These are phyloP conservation scores for Cheilosia pagana DNA, from an alignment of 2,888 invertebrate species.

Conservation along the genomic window DNA sequence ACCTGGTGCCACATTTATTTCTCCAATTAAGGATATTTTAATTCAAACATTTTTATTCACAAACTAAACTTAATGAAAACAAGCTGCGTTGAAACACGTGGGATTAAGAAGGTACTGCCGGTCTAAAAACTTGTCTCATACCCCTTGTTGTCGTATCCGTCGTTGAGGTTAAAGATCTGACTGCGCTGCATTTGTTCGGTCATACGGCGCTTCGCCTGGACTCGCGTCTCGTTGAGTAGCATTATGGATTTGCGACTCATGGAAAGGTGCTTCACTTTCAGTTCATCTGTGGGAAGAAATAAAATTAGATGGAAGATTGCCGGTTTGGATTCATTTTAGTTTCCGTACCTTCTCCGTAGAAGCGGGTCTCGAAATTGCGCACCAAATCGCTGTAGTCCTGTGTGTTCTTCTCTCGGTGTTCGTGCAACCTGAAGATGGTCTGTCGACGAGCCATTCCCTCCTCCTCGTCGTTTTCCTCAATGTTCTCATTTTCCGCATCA, in stretches of 20 bases:
- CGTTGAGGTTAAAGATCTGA: constrained; percentile 76
- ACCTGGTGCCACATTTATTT: background rate
- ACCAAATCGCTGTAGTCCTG: constrained; percentile 82
- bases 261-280: constrained; percentile 80
- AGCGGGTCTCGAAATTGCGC: constrained; percentile 81
- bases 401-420: constrained; percentile 78
- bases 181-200: constrained; percentile 76
- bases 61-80: constrained; percentile 9
- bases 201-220: constrained; percentile 78
- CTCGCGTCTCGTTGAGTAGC: constrained; percentile 79
- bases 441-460: constrained; percentile 79
- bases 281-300: constrained; percentile 75
- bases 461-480: constrained; percentile 70
- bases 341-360: constrained; percentile 79
- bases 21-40: background rate
- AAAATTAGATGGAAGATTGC: no score
- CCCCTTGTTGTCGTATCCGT: constrained; percentile 78
- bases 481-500: constrained; percentile 76
- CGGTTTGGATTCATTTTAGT: no score
- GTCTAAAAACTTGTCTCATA: constrained; percentile 76
- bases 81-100: background rate
- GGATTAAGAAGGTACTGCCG: background rate
- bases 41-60: constrained; percentile 1
- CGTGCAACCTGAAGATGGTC: constrained; percentile 81
- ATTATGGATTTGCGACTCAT: constrained; percentile 81